Evolutionary conservation across 2,888 invertebrate genomes (phyloP), one percentile per base, ranked within the genome.

Genomic region (Conistra vaccinii): DNA sequence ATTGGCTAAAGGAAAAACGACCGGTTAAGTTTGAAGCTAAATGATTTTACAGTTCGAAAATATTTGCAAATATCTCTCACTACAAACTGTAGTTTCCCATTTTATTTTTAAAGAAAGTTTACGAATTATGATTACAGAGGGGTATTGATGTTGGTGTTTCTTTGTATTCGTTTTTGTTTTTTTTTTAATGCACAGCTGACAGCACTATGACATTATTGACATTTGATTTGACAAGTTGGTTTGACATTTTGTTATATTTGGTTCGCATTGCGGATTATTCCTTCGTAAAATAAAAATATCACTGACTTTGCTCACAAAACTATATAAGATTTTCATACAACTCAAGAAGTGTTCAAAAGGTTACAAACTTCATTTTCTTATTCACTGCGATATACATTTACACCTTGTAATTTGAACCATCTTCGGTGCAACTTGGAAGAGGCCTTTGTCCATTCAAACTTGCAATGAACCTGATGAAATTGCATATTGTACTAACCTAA

Each of bases 401-500:
- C 20, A 9, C 14, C 26, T 20, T 45, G 1, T 23, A 53, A 20
- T 57, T 10, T 42, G 2, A 17, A 20, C 0, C 7, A 20, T 26
- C 26, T 17, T n/a, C 0, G 6, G 20, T 51, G 29, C 5, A 42
- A 20, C 10, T 20, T 69, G 0, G 0, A 23, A 39, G 17, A 53
- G 14, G 14, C 29, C 14, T 45, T 71, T 70, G 32, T 53, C 10
- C 1, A 23, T 26, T 29, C n/a, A 70, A 58, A 35, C 7, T 60
- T 60, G 17, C 14, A 45, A 14, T 9, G 26, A n/a, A 51, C 7
- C 23, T 57, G 23, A 57, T 61, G 35, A 61, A 26, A 48, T 3
- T 67, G 42, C 26, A 14, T 23, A 51, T n/a, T 42, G 17, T 72
- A 71, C 78, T 88, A 81, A 76, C 76, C 29, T 62, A 76, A 69